Conservation (phyloP, 2,888 invertebrate genomes). For the Apoda limacodes region DNA sequence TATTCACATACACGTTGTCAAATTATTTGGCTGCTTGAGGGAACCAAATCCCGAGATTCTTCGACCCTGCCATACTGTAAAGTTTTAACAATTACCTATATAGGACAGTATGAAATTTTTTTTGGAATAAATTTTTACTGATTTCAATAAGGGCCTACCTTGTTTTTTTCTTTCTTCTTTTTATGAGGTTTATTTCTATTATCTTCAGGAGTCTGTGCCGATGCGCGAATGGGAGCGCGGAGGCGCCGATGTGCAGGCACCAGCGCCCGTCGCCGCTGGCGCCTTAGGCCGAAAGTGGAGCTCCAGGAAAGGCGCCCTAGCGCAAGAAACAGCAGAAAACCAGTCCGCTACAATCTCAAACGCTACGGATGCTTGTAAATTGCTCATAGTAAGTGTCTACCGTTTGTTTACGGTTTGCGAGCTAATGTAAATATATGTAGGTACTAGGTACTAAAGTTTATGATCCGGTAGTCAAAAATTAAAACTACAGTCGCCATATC, state of each 20-base stretch:
- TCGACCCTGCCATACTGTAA: no score
- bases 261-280: conserved; percentile 28
- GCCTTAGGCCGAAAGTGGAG: conserved; percentile 50
- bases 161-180: background rate
- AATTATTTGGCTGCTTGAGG: no score
- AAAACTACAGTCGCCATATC: no score
- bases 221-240: conserved; percentile 50
- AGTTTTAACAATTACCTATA: no score
- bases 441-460: no score
- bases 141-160: conserved; percentile 1
- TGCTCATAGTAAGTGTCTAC: conserved; percentile 45
- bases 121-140: conserved; percentile 2
- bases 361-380: conserved; percentile 51
- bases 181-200: no score
- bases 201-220: conserved; percentile 47
- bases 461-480: no score
- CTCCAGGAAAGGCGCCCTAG: conserved; percentile 38
- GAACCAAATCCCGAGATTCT: no score
- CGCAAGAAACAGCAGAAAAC: conserved; percentile 49
- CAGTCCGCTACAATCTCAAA: conserved; percentile 40
- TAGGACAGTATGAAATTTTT: no score
- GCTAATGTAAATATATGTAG: no score
- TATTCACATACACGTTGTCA: no score
- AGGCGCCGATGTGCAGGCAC: conserved; percentile 30
- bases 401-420: no score